Evolutionary conservation across 2,113 vertebrate species (phyloP).

Genomic region (Lepisosteus oculatus): DNA sequence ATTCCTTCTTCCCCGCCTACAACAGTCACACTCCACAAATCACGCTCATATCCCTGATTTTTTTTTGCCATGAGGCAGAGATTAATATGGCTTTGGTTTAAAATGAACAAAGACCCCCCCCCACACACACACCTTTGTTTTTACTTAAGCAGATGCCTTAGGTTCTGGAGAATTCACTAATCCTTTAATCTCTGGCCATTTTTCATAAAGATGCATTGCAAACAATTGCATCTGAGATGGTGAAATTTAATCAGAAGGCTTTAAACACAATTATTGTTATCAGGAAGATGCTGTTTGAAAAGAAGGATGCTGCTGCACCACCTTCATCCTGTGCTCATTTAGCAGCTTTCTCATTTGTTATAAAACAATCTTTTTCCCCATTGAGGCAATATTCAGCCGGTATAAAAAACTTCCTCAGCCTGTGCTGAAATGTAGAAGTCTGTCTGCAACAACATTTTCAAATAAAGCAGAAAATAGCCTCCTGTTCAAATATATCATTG

Average conservation of each 20-base stretch:
- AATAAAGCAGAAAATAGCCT: no score
- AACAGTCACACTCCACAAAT: background rate
- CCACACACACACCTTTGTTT: background rate
- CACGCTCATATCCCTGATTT: background rate
- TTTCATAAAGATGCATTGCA: constrained; percentile 65
- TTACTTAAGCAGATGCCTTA: constrained; percentile 51
- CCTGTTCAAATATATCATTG: background rate
- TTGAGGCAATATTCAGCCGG: background rate
- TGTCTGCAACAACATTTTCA: no score
- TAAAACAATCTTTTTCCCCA: constrained; percentile 1
- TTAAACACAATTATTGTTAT: constrained; percentile 55
- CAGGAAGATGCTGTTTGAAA: constrained; percentile 33
- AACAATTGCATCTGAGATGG: constrained; percentile 60
- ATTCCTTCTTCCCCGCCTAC: constrained; percentile 15
- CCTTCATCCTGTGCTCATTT: constrained; percentile 12
- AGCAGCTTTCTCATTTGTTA: background rate
- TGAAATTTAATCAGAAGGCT: constrained; percentile 59
- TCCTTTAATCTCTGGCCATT: constrained; percentile 62
- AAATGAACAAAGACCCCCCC: constrained; percentile 35
- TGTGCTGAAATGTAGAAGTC: no score
- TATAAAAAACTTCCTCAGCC: background rate
- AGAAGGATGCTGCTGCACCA: constrained; percentile 16
- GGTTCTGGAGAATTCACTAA: constrained; percentile 60
- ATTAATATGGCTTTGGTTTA: constrained; percentile 52
- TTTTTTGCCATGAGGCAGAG: constrained; percentile 42